Conservation (phyloP, 1,140 invertebrate genomes). For the Leptinotarsa undecemlineata region DNA sequence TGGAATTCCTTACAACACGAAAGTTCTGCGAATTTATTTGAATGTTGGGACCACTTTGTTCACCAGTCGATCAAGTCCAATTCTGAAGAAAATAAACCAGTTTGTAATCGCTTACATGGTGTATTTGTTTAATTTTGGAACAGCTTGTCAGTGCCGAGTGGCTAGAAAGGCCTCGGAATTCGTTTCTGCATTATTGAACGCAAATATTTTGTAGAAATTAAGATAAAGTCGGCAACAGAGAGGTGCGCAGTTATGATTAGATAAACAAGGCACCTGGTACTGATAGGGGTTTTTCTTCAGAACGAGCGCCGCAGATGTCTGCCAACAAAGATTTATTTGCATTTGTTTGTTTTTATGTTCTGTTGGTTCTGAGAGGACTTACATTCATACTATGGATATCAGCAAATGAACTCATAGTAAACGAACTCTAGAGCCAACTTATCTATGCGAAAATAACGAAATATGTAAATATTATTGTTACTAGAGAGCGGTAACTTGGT, state of each 20-base stretch:
- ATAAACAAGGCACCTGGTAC: neutral
- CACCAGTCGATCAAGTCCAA: neutral
- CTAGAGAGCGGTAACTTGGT: too few species aligned
- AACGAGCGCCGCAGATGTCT: neutral
- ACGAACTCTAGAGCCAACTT: too few species aligned
- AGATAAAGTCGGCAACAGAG: slow-evolving; percentile 4
- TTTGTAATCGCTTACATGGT: neutral
- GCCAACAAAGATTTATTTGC: neutral
- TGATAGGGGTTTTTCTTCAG: neutral
- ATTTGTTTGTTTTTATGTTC: neutral
- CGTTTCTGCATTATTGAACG: neutral
- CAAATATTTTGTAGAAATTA: neutral
- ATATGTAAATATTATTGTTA: too few species aligned
- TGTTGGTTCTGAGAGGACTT: neutral
- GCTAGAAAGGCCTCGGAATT: neutral
- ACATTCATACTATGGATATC: too few species aligned
- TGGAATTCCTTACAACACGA: too few species aligned
- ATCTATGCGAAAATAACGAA: too few species aligned
- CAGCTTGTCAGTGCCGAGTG: neutral
- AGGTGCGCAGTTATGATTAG: neutral
- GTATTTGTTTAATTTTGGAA: slow-evolving; percentile 1
- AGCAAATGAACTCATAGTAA: too few species aligned
- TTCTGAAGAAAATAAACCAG: neutral
- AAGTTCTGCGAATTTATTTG: too few species aligned
- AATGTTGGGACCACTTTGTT: too few species aligned